Evolutionary conservation across 2,113 vertebrate genomes (phyloP).

Genomic region (Felis chaus): DNA sequence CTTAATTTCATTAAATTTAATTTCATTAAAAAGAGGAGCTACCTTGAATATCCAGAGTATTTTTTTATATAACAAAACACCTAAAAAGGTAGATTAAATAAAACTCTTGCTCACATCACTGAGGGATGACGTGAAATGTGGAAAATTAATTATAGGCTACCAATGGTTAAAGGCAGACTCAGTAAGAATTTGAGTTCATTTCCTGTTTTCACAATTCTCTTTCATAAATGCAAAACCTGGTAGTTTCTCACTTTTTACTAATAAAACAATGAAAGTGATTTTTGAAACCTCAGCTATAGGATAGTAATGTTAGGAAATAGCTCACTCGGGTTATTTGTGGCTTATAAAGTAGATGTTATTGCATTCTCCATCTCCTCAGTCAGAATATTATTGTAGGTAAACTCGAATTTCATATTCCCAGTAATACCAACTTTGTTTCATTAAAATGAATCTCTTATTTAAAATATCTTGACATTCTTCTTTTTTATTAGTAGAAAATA

Average conservation of each 20-base stretch:
- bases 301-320: constrained; percentile 24
- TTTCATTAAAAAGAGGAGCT: constrained; percentile 22
- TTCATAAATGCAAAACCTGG: not conserved
- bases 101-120: not conserved
- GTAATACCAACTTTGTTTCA: constrained; percentile 42
- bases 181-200: constrained; percentile 24
- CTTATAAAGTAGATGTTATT: constrained; percentile 47
- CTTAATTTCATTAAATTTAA: not conserved
- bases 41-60: constrained; percentile 23
- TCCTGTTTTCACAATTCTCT: not conserved
- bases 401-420: constrained; percentile 48
- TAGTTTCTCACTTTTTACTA: constrained; percentile 25
- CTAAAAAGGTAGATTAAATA: constrained; percentile 14
- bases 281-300: constrained; percentile 32
- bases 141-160: constrained; percentile 27
- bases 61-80: constrained; percentile 44
- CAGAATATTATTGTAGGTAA: constrained; percentile 45
- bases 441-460: constrained; percentile 50
- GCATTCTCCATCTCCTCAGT: constrained; percentile 1
- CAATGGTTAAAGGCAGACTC: constrained; percentile 7
- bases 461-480: constrained; percentile 39
- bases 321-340: constrained; percentile 17
- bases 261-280: constrained; percentile 47
- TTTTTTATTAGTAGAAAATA: constrained; percentile 61
- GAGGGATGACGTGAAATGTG: not conserved